Conservation (phyloP, 2,888 invertebrate species). For the Sesia bembeciformis region DNA sequence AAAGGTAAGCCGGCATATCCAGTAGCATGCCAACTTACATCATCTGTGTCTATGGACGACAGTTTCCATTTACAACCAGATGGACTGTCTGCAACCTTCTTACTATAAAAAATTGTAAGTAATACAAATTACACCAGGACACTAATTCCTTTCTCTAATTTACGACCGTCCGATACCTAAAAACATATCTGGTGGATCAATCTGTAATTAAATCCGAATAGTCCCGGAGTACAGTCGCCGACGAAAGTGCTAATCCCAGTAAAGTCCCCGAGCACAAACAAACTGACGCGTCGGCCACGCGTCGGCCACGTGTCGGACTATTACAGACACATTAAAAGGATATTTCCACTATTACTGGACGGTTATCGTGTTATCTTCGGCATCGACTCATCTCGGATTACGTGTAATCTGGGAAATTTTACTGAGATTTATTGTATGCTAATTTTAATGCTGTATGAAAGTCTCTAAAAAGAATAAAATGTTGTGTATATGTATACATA, state of each 20-base stretch:
- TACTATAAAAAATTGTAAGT: too few relatives aligned
- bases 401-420: conserved; percentile 37
- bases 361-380: conserved; percentile 62
- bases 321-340: conserved; percentile 61
- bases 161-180: conserved; percentile 34
- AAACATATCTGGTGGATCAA: conserved; percentile 47
- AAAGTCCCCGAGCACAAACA: conserved; percentile 44
- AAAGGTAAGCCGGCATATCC: too few relatives aligned
- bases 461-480: conserved; percentile 29
- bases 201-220: conserved; percentile 58
- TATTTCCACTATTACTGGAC: conserved; percentile 55
- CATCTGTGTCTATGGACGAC: too few relatives aligned
- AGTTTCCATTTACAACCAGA: too few relatives aligned
- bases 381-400: conserved; percentile 47
- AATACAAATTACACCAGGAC: too few relatives aligned
- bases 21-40: too few relatives aligned
- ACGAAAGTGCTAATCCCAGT: conserved; percentile 65
- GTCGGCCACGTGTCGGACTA: conserved; percentile 44
- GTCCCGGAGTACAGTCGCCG: conserved; percentile 28
- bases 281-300: conserved; percentile 32
- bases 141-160: conserved; percentile 52
- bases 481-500: too few relatives aligned
- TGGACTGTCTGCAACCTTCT: too few relatives aligned
- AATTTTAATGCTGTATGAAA: too few relatives aligned
- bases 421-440: too few relatives aligned